phyloP scores from a whole-genome alignment of 2,797 vertebrate species.

The Parambassis ranga region DNA sequence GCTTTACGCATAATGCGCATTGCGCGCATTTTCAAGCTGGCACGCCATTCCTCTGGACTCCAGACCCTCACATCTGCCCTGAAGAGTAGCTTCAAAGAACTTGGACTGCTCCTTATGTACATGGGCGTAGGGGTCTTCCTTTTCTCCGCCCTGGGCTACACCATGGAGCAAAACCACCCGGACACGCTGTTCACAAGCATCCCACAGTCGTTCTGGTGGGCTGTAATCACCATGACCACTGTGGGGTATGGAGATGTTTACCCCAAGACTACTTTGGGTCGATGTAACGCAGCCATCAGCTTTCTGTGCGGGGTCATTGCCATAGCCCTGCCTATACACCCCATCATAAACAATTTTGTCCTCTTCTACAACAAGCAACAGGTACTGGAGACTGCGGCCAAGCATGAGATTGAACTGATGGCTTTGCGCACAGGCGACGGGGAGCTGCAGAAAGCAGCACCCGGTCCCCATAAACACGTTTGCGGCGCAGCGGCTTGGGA shows the following conservation, averaged over 20 bases:
- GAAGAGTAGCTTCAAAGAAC: conserved; percentile 95
- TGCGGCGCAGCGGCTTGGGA: conserved; percentile 55
- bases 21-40: conserved; percentile 95
- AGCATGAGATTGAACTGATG: conserved; percentile 95
- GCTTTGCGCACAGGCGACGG: conserved; percentile 83
- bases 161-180: conserved; percentile 95
- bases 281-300: conserved; percentile 96
- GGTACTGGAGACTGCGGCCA: conserved; percentile 94
- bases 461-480: conserved; percentile 23
- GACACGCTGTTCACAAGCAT: conserved; percentile 98
- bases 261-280: conserved; percentile 95
- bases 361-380: conserved; percentile 97
- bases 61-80: conserved; percentile 96
- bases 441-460: conserved; percentile 25
- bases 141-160: conserved; percentile 96
- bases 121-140: conserved; percentile 97
- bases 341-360: conserved; percentile 99
- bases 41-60: conserved; percentile 93
- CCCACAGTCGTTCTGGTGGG: conserved; percentile 99
- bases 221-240: conserved; percentile 99
- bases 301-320: conserved; percentile 97
- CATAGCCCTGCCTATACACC: conserved; percentile 96
- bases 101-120: conserved; percentile 96
- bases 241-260: conserved; percentile 98
- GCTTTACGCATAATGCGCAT: conserved; percentile 96